A percentile compares a stretch with the other conserved stretches of the same genome.
Conservation (phyloP, 2,888 invertebrate species). For the Tenthredo distinguenda region DNA sequence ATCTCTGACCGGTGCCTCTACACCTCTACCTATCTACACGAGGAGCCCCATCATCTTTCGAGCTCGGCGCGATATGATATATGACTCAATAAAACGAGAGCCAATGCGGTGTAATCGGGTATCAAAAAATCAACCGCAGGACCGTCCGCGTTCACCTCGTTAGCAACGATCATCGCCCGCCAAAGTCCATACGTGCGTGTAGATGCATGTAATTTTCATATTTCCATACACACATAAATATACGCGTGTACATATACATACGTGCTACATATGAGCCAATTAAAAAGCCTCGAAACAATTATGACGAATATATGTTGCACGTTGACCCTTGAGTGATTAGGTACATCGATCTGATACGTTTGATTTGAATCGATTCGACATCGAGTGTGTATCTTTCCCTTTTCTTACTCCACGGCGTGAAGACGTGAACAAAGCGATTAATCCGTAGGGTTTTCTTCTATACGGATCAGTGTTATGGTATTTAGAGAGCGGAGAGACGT, state of each 20-base stretch:
- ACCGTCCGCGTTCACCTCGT: slow-evolving; percentile 44
- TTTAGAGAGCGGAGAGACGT: slow-evolving; percentile 11
- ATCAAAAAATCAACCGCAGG: slow-evolving; percentile 49
- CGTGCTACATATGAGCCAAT: background rate
- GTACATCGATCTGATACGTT: background rate
- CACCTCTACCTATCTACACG: background rate
- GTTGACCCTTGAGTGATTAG: background rate
- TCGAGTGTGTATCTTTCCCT: background rate
- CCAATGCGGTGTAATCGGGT: slow-evolving; percentile 58
- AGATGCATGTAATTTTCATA: background rate
- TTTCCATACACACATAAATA: background rate
- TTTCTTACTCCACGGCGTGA: background rate
- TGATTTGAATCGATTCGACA: background rate
- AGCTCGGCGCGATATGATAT: slow-evolving; percentile 69
- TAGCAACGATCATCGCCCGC: slow-evolving; percentile 41
- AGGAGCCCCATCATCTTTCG: slow-evolving; percentile 20
- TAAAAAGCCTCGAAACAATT: background rate
- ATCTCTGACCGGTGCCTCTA: no score
- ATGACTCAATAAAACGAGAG: slow-evolving; percentile 76
- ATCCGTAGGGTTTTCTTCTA: background rate
- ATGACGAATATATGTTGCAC: background rate
- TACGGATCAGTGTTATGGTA: background rate
- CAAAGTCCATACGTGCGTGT: background rate
- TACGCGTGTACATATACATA: background rate
- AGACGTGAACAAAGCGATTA: slow-evolving; percentile 49